A percentile compares a stretch with the other conserved stretches of the same genome.
Evolutionary conservation across 2,113 vertebrate species (phyloP).

Genomic region (Ceyx cyanopectus): DNA sequence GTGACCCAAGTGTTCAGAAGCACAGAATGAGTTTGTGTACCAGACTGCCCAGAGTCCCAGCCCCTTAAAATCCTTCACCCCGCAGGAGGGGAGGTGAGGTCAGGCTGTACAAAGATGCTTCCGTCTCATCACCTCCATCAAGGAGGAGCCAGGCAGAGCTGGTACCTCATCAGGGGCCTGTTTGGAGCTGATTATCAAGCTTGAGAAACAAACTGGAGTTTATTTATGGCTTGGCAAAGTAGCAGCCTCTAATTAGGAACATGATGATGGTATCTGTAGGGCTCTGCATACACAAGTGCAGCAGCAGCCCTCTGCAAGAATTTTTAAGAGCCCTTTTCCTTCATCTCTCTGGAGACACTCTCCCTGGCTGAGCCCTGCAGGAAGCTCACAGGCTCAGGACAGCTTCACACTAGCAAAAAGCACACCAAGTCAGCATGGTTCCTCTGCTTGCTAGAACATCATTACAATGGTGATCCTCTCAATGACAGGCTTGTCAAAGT

Average conservation of each 20-base stretch:
- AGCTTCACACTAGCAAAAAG: neutral
- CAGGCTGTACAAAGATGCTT: rapidly evolving
- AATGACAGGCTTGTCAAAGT: neutral
- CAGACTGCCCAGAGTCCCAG: neutral
- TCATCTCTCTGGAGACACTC: neutral
- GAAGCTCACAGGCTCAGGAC: neutral
- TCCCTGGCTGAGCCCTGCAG: neutral
- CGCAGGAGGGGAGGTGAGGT: rapidly evolving
- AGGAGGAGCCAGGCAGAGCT: neutral
- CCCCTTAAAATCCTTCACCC: neutral
- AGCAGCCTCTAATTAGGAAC: neutral
- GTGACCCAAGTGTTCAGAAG: neutral
- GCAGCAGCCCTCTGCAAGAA: neutral
- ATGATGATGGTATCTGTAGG: neutral
- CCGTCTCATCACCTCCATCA: rapidly evolving
- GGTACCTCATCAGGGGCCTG: neutral
- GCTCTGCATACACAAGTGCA: neutral
- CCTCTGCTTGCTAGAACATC: neutral
- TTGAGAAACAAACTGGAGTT: neutral
- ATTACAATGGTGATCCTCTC: neutral
- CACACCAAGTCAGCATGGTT: rapidly evolving
- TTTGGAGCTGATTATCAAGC: neutral
- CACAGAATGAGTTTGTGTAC: rapidly evolving
- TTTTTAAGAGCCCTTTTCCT: neutral
- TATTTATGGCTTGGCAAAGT: neutral